A percentile compares a stretch with the other conserved stretches of the same genome.
Evolutionary conservation across 2,888 invertebrate genomes (phyloP).

Genomic region (Hybos culiciformis): DNA sequence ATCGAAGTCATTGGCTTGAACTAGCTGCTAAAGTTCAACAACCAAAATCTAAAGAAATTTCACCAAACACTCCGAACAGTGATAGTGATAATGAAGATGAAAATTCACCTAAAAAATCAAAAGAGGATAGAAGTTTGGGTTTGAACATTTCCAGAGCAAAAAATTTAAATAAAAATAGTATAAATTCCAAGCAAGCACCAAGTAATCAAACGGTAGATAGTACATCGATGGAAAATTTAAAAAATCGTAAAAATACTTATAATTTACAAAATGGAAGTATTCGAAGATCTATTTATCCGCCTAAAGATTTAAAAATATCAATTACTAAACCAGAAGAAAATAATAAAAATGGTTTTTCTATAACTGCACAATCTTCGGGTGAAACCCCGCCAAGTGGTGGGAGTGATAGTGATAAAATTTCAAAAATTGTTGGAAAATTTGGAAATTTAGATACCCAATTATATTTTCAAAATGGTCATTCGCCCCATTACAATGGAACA

Average conservation of each 20-base stretch:
- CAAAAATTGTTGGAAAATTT: conserved; percentile 36
- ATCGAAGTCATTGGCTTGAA: conserved; percentile 73
- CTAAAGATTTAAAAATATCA: background rate
- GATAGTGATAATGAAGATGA: conserved; percentile 13
- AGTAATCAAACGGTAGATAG: background rate
- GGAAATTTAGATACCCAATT: conserved; percentile 22
- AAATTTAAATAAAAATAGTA: conserved; percentile 1
- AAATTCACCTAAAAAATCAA: background rate
- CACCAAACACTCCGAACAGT: background rate
- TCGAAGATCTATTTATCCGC: too few relatives aligned
- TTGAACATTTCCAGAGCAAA: conserved; percentile 5
- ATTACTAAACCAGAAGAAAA: background rate
- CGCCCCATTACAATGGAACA: too few relatives aligned
- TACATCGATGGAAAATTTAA: background rate
- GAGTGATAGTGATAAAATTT: conserved; percentile 34
- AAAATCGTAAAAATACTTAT: background rate
- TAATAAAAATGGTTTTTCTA: background rate
- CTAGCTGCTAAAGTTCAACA: conserved; percentile 41
- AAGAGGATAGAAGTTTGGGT: background rate
- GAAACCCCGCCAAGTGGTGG: background rate
- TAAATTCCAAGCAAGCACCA: background rate
- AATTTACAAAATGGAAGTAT: background rate
- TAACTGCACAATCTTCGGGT: too few relatives aligned
- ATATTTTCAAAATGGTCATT: conserved; percentile 9
- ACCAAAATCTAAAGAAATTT: background rate